Percentiles rank a stretch among this genome's conserved stretches.
These are phyloP conservation scores for Pseudonaja textilis DNA, from an alignment of 2,113 vertebrate species.

Conservation along the genomic window DNA sequence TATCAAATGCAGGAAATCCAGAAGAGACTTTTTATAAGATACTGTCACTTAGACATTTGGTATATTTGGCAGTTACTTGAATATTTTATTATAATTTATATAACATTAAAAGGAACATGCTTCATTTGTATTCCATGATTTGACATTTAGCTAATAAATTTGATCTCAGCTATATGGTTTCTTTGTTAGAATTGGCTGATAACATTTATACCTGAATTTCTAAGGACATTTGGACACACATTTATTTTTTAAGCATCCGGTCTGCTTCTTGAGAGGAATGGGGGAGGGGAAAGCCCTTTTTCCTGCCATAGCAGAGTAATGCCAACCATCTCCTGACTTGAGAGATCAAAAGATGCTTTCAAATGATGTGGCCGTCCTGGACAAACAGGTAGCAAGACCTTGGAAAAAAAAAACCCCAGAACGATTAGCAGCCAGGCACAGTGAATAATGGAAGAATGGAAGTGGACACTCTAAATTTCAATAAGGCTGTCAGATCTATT, in stretches of 20 bases:
- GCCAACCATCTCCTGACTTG: background rate
- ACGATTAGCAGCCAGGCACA: background rate
- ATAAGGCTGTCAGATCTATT: background rate
- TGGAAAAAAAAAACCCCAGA: background rate
- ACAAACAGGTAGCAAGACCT: background rate
- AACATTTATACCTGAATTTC: background rate
- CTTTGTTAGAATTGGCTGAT: background rate
- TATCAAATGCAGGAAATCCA: conserved; percentile 16
- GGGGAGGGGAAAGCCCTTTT: background rate
- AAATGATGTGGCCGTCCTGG: background rate
- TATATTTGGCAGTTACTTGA: conserved; percentile 6
- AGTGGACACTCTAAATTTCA: background rate
- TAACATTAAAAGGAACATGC: background rate
- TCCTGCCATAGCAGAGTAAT: background rate
- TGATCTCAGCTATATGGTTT: background rate
- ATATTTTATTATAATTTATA: background rate
- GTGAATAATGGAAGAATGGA: background rate
- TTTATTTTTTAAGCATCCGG: background rate
- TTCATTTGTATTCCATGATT: background rate
- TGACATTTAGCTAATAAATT: background rate
- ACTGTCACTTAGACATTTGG: background rate
- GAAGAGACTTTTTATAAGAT: background rate
- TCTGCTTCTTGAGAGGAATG: background rate
- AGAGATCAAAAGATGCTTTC: background rate
- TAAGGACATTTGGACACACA: background rate